Base-by-base conservation (phyloP, 1,140 invertebrate genomes). In the Galendromus occidentalis region DNA sequence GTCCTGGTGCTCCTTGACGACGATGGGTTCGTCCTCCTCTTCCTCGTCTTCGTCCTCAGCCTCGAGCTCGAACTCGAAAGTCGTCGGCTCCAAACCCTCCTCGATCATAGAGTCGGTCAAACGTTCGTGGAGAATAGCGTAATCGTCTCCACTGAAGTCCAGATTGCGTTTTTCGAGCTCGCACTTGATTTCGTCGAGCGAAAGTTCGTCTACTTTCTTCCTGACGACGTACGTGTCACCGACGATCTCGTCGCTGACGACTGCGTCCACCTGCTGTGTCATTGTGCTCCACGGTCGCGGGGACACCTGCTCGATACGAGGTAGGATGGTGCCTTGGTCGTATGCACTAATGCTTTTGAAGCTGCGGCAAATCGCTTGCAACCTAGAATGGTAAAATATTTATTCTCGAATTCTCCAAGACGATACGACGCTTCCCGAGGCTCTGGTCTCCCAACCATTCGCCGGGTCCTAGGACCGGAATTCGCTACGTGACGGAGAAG, bases 331-430 rank as follows among this genome's bases (percentile, higher is more conserved):
- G 25, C 12, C 51, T 59, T 25, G 51, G 25, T 25, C 20, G 33
- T 33, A 59, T 25, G 51, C 51, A 20, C 25, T 59, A 25, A 25
- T 59, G 33, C 25, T 33, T 47, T 59, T 25, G 25, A 22, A 25
- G 25, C 25, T 29, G 51, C 1, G 51, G 51, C 25, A 59, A 59
- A 17, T 33, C 25, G 12, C 51, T 59, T 22, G 51, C 51, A 59
- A 59, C 51, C 51, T 59, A 59, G 33, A 59, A 59, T 29, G 51
- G 51, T 25, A 59, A 59, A 59, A 59, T 33, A 33, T 29, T 59
- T 59, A 59, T 20, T 59, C 33, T 39, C 33, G 33, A 4, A 39
- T 39, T 39, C 33, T 39, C 33, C 33, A 4, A 39, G 33, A 6
- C 9, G 33, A 39, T 4, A 6, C 33, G 33, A 4, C 9, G 33